A percentile compares a stretch with the other conserved stretches of the same genome.
phyloP scores from a whole-genome alignment of 2,113 vertebrate genomes.

The Nesogale talazaci region DNA sequence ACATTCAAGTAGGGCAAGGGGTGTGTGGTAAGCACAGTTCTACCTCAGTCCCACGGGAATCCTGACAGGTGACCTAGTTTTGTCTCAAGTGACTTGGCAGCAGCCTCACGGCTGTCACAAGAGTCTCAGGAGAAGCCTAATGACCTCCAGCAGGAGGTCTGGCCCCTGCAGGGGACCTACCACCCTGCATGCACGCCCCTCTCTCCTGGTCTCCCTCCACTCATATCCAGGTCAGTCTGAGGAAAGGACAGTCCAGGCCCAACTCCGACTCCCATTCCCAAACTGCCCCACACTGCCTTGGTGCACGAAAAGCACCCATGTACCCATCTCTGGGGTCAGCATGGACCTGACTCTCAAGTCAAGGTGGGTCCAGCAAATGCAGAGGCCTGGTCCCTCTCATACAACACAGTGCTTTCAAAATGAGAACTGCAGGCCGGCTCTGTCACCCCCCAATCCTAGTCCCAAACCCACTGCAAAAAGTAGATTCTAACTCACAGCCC shows the following conservation, averaged over 20 bases:
- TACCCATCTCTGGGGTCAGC: background rate
- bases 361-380: background rate
- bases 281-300: rapidly evolving
- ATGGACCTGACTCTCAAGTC: background rate
- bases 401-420: background rate
- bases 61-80: slow-evolving; percentile 62
- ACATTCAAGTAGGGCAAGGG: slow-evolving; percentile 57
- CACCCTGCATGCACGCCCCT: rapidly evolving
- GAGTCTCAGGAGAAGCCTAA: slow-evolving; percentile 14
- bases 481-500: too few species aligned
- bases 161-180: background rate
- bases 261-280: background rate
- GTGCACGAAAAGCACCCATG: background rate
- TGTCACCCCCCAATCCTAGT: background rate
- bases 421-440: background rate
- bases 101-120: slow-evolving; percentile 25
- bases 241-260: background rate
- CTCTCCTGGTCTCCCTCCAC: background rate
- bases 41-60: slow-evolving; percentile 11
- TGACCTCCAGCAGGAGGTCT: background rate
- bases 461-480: too few species aligned
- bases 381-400: background rate
- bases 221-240: background rate
- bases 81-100: slow-evolving; percentile 31
- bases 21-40: slow-evolving; percentile 54